These are phyloP conservation scores for Hydrocynus forskahlii DNA, from an alignment of 2,797 vertebrate genomes.

Conservation along the genomic window DNA sequence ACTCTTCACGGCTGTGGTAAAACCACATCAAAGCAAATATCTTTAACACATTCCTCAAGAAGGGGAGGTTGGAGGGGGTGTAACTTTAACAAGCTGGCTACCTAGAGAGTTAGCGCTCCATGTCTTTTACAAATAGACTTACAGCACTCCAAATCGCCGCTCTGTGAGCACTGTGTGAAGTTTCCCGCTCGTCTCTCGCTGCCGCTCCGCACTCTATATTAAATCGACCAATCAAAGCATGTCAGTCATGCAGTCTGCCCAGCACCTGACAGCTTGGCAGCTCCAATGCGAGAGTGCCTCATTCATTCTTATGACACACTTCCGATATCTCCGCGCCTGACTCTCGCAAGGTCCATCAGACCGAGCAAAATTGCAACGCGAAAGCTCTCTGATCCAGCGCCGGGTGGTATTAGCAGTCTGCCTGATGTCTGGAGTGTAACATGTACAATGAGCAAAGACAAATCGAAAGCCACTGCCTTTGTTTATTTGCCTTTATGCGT, in stretches of 20 bases:
- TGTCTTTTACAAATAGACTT: conserved; percentile 83
- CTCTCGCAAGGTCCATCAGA: conserved; percentile 63
- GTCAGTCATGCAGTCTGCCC: conserved; percentile 82
- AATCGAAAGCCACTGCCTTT: conserved; percentile 16
- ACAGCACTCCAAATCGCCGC: conserved; percentile 74
- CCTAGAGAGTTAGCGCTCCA: conserved; percentile 84
- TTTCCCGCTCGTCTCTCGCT: conserved; percentile 63
- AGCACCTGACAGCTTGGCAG: conserved; percentile 81
- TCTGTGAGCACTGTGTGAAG: conserved; percentile 71
- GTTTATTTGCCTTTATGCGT: conserved; percentile 36
- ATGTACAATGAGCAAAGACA: conserved; percentile 67
- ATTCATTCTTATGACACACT: conserved; percentile 85
- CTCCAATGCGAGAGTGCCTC: conserved; percentile 80
- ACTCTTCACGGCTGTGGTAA: conserved; percentile 50
- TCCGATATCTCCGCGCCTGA: conserved; percentile 78
- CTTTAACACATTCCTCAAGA: conserved; percentile 61
- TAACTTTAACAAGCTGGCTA: conserved; percentile 80
- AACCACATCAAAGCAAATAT: conserved; percentile 59
- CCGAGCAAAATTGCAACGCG: conserved; percentile 62
- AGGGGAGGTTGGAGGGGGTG: conserved; percentile 12
- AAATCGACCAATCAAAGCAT: conserved; percentile 83
- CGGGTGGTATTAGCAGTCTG: conserved; percentile 70
- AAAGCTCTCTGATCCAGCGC: conserved; percentile 70
- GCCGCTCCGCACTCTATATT: conserved; percentile 67
- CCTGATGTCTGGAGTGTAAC: conserved; percentile 76